A percentile compares a stretch with the other conserved stretches of the same genome.
Conservation (phyloP, 2,888 invertebrate genomes). For the Eueremaeus valkanovi region DNA sequence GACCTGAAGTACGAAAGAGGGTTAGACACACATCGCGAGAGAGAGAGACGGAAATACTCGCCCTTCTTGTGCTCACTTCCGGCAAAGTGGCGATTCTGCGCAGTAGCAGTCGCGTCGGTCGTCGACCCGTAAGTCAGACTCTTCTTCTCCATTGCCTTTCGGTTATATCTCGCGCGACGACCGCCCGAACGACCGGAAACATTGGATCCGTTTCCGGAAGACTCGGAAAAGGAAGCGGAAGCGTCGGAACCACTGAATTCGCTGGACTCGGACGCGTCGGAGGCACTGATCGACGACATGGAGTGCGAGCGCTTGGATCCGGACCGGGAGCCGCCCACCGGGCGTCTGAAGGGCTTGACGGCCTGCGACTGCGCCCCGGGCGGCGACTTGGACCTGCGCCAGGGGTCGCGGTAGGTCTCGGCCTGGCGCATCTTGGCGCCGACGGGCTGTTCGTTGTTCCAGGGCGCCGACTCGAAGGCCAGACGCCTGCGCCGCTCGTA, state of each 20-base stretch:
- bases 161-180: too few species aligned
- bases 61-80: too few species aligned
- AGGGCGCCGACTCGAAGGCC: slow-evolving; percentile 43
- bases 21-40: too few species aligned
- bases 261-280: slow-evolving; percentile 17
- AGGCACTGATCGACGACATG: slow-evolving; percentile 37
- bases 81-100: too few species aligned
- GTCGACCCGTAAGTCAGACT: too few species aligned
- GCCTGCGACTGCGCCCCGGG: background rate
- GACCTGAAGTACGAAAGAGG: too few species aligned
- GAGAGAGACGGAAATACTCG: too few species aligned
- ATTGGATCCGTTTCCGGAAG: background rate
- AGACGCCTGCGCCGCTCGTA: slow-evolving; percentile 40
- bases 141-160: too few species aligned
- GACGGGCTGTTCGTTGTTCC: slow-evolving; percentile 39
- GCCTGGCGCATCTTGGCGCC: background rate
- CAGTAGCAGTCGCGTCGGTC: too few species aligned
- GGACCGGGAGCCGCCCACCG: background rate
- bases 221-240: background rate
- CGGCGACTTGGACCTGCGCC: slow-evolving; percentile 42
- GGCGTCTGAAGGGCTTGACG: background rate
- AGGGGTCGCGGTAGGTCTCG: slow-evolving; percentile 41
- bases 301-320: slow-evolving; percentile 31
- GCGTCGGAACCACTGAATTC: background rate
- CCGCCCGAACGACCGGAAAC: too few species aligned